These are phyloP conservation scores for Neomorphus geoffroyi DNA, from an alignment of 2,797 vertebrate genomes.

Conservation along the genomic window DNA sequence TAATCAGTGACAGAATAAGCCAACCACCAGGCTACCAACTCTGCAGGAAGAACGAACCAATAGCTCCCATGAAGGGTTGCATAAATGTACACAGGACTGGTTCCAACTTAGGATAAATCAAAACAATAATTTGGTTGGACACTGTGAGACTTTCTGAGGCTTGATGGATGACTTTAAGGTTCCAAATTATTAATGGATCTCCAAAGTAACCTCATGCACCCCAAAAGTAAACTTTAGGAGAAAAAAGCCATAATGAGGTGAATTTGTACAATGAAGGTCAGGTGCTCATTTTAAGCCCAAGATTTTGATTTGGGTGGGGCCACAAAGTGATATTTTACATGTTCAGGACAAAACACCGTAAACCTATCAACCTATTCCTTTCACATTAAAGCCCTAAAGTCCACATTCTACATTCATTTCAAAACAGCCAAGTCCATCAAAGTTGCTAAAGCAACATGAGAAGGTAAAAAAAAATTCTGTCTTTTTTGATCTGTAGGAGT, in stretches of 20 bases:
- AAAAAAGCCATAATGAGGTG: background rate
- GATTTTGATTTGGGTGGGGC: background rate
- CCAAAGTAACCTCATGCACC: background rate
- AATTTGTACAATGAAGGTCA: background rate
- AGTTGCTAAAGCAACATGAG: background rate
- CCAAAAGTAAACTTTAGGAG: background rate
- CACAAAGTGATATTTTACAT: background rate
- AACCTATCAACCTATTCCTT: background rate
- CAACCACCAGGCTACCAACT: background rate
- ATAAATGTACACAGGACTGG: background rate
- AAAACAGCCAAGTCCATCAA: background rate
- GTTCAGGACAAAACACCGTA: background rate
- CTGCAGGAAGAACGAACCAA: background rate
- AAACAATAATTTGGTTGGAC: background rate
- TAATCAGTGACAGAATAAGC: background rate
- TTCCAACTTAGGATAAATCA: background rate
- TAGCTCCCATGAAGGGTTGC: background rate
- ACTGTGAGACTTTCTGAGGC: background rate
- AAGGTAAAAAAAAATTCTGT: background rate
- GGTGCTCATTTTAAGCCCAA: background rate
- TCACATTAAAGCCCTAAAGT: background rate
- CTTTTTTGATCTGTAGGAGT: background rate
- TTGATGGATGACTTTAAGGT: background rate
- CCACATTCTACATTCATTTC: background rate
- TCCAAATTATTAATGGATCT: background rate